These are phyloP conservation scores for Bovichtus diacanthus DNA, from an alignment of 2,797 vertebrate species.

Conservation along the genomic window DNA sequence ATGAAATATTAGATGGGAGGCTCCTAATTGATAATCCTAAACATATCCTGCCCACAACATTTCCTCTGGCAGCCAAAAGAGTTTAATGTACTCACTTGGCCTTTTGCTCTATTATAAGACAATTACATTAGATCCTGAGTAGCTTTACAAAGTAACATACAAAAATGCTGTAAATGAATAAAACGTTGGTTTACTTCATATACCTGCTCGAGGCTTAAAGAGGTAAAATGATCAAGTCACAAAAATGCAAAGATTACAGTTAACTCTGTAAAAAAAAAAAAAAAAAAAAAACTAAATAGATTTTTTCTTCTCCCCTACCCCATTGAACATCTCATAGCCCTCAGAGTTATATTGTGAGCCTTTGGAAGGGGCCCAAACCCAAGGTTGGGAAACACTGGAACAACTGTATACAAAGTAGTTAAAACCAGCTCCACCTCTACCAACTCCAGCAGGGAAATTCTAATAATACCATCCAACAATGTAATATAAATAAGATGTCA, in stretches of 20 bases:
- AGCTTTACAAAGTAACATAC: neutral
- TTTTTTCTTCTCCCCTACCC: no score
- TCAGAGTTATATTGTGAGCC: neutral
- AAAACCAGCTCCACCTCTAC: neutral
- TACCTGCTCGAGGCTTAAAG: no score
- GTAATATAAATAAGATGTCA: neutral
- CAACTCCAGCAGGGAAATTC: neutral
- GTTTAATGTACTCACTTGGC: neutral
- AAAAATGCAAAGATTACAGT: no score
- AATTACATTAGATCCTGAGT: neutral
- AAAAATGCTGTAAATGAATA: neutral
- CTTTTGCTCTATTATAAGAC: constrained; percentile 7
- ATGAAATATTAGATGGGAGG: constrained; percentile 59
- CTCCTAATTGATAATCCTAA: constrained; percentile 37
- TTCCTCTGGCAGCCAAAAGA: constrained; percentile 19
- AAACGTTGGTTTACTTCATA: no score
- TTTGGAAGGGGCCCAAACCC: neutral
- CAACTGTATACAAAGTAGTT: neutral
- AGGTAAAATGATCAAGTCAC: no score
- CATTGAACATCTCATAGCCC: neutral
- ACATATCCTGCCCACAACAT: constrained; percentile 49
- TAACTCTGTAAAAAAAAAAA: no score
- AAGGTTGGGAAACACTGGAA: no score
- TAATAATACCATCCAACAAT: neutral
- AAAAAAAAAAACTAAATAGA: no score